phyloP scores from a whole-genome alignment of 2,113 vertebrate genomes.

The Colinus virginianus region DNA sequence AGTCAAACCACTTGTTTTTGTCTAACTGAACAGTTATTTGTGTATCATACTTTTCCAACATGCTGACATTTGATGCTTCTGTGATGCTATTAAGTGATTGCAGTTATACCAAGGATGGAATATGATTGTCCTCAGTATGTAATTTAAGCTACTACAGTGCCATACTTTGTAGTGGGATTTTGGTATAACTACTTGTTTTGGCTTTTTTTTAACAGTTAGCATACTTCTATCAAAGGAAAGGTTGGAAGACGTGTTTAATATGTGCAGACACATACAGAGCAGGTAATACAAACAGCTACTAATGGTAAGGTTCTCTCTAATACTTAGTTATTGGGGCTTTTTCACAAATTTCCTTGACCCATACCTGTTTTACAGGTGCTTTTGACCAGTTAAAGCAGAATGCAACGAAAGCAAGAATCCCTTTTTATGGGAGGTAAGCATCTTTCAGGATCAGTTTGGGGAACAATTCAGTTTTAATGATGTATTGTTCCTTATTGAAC shows the following conservation, averaged over 20 bases:
- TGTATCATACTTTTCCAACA: background rate
- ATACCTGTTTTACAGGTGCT: constrained; percentile 85
- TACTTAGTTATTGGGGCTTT: background rate
- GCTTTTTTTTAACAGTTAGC: constrained; percentile 85
- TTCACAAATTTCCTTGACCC: constrained; percentile 23
- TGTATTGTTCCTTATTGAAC: background rate
- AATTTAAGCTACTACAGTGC: background rate
- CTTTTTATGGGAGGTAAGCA: constrained; percentile 96
- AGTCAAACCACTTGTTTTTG: background rate
- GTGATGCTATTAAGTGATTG: background rate
- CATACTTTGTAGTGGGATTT: background rate
- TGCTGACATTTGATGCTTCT: background rate
- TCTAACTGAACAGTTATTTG: background rate
- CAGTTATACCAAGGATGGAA: background rate
- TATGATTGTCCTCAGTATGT: background rate
- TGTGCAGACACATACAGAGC: constrained; percentile 99
- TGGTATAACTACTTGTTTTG: constrained; percentile 16
- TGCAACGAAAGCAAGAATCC: constrained; percentile 99
- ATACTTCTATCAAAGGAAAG: constrained; percentile 98
- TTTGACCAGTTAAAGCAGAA: constrained; percentile 99
- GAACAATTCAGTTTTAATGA: accelerated
- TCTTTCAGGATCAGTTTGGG: background rate
- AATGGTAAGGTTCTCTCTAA: background rate
- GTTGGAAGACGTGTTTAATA: constrained; percentile 99
- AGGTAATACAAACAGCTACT: constrained; percentile 77